phyloP scores from a whole-genome alignment of 2,113 vertebrate genomes.

The Leiothrix lutea region DNA sequence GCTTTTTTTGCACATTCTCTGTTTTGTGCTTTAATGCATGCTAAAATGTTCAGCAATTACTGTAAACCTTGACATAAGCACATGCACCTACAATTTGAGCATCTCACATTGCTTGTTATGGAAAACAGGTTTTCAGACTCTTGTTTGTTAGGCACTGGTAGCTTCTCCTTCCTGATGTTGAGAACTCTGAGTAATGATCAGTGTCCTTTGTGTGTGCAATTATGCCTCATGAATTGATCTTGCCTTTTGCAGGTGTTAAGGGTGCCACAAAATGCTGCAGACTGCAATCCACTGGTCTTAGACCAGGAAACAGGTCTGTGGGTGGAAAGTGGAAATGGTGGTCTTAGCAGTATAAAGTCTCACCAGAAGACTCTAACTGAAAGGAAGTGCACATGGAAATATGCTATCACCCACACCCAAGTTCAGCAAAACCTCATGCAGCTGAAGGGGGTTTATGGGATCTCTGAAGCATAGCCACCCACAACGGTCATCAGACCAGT shows the following conservation, averaged over 20 bases:
- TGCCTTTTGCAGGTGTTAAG: background rate
- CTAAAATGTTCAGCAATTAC: background rate
- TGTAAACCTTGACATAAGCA: background rate
- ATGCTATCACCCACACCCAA: conserved; percentile 19
- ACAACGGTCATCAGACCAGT: conserved; percentile 19
- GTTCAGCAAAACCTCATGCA: conserved; percentile 46
- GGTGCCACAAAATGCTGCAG: background rate
- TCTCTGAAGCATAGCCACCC: conserved; percentile 64
- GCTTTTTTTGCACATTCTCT: background rate
- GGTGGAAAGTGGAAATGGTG: conserved; percentile 21
- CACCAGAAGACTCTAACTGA: conserved; percentile 52
- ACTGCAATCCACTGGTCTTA: background rate
- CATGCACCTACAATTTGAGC: background rate
- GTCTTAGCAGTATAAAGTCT: conserved; percentile 9
- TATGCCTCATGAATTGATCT: background rate
- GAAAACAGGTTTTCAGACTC: background rate
- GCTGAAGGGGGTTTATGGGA: conserved; percentile 24
- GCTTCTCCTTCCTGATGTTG: background rate
- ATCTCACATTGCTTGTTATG: background rate
- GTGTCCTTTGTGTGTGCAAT: background rate
- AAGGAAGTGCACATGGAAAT: conserved; percentile 67
- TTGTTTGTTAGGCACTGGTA: background rate
- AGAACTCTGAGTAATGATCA: background rate
- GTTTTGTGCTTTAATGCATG: background rate
- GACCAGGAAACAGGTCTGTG: background rate